These are phyloP conservation scores for Drosophila truncata DNA, from an alignment of 1,140 invertebrate species.

Conservation along the genomic window DNA sequence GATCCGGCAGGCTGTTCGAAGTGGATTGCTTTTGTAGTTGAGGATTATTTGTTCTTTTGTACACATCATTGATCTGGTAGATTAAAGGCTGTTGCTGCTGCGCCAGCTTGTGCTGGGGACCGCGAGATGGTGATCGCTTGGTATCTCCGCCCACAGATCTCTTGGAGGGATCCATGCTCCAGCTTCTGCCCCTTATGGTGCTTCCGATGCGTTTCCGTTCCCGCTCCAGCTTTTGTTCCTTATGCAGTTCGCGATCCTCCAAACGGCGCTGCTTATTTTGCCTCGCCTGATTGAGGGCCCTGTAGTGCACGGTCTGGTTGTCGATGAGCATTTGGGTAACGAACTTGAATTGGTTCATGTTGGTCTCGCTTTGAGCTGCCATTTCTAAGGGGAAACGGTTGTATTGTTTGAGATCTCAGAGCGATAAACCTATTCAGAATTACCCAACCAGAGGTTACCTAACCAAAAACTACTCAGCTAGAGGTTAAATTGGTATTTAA, in stretches of 20 bases:
- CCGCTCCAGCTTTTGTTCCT: not conserved
- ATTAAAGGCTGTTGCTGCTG: constrained; percentile 45
- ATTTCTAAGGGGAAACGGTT: constrained; percentile 54
- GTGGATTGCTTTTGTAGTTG: not conserved
- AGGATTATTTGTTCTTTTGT: not conserved
- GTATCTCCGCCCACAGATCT: constrained; percentile 1
- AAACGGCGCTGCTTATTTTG: not conserved
- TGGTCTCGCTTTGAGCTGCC: constrained; percentile 51
- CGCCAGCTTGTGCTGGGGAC: constrained; percentile 48
- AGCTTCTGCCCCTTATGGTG: not conserved
- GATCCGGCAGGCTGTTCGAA: constrained; percentile 57
- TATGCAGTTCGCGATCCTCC: constrained; percentile 10
- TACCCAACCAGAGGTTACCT: not conserved
- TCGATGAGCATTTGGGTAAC: constrained; percentile 72
- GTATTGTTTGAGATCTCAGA: too few species aligned
- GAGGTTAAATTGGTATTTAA: too few species aligned
- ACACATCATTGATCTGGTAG: constrained; percentile 14
- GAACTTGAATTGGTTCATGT: constrained; percentile 71
- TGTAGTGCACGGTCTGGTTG: constrained; percentile 59
- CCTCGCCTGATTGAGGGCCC: constrained; percentile 31
- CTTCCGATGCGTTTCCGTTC: constrained; percentile 4
- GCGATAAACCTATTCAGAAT: too few species aligned
- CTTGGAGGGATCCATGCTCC: constrained; percentile 1
- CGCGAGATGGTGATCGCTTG: not conserved
- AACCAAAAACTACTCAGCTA: not conserved